Evolutionary conservation across 2,113 vertebrate species (phyloP), one percentile per base, ranked within the genome.

Genomic region (Ctenodactylus gundi): DNA sequence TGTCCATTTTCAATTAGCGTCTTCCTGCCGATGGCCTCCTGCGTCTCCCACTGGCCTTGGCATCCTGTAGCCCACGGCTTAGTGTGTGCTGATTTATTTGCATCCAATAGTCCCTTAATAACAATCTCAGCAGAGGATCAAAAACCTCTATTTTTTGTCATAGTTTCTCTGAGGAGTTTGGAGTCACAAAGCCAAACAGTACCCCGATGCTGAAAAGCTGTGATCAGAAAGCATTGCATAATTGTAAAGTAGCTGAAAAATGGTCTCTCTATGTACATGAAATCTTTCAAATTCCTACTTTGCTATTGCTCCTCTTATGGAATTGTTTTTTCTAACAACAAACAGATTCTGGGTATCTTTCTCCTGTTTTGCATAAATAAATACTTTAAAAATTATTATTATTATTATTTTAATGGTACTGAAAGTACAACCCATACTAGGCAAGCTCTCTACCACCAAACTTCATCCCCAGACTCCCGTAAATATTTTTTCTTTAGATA

Each of bases 1-100:
- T 53, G 53, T 94, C 78, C 77, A 68, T 87, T 97, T 93, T 90
- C 89, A 97, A 93, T 95, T 82, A 95, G 93, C 90, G 93, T 78
- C 95, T 95, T 84, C 62, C 68, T 89, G 94, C 83, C 14, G 78
- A 68, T 12, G 21, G 90, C 57, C 67, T 75, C 88, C 23, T 2
- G 49, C 60, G 18, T 44, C 62, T 82, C 88, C 2, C 14, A 57
- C 55, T 85, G 67, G 49, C 55, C n/a, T 36, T 91, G 64, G 34
- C 34, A 53, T 90, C 55, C 53, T n/a, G 57, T 53, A 65, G 88
- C 94, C 94, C 90, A 91, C 85, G 90, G 95, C 44, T 84, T 89
- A 14, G 55, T 57, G 89, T 94, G 94, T 88, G 31, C 75, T 95
- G 87, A 73, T 87, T 95, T 87, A 94, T 93, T 97, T 95, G 87